Evolutionary conservation across 1,140 invertebrate genomes (phyloP), one percentile per base, ranked within the genome.

Genomic region (Nephotettix cincticeps): DNA sequence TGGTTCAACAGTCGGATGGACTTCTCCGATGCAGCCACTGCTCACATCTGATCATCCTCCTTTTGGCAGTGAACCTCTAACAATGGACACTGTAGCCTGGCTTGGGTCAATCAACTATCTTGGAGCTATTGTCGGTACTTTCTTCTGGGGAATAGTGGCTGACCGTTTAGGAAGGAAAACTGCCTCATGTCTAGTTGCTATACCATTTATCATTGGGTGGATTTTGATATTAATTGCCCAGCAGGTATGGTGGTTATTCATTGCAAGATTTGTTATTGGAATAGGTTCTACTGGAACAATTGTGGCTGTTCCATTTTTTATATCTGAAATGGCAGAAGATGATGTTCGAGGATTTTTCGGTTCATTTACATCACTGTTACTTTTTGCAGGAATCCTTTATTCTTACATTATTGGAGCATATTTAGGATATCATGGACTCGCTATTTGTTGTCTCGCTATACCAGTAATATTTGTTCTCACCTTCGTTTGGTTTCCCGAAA

Each of bases 311-410:
- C 94, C 94, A 0, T 90, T 94, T 77, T 97, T 95, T 79, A 89
- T 96, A 23, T 90, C 91, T 0, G 94, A 96, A 83, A 92, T 95
- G 32, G 90, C 93, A 0, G 91, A 95, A 77, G 87, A 90, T 0
- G 86, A 88, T n/a, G 88, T 93, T 70, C 83, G 93, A 19, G 95
- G 94, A 4, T 83, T 87, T 0, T 82, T 97, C 13, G 94, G 93
- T 0, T 90, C 93, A 0, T 88, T 92, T 75, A 93, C 95, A 75
- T 93, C 95, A 77, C 80, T 96, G 0, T 90, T 91, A 72, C 84
- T 96, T 1, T 92, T 91, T 1, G 77, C 91, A 17, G 95, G 94
- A 1, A 94, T 95, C 45, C 81, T 95, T 0, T 83, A 90, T 36
- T 88, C 89, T 0, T 96, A 91, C 79, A 78, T 89, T 0, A 75